Percentiles rank a stretch among this genome's conserved stretches.
Conservation (phyloP, 2,113 vertebrate species). For the Oxygymnocypris stewartii region DNA sequence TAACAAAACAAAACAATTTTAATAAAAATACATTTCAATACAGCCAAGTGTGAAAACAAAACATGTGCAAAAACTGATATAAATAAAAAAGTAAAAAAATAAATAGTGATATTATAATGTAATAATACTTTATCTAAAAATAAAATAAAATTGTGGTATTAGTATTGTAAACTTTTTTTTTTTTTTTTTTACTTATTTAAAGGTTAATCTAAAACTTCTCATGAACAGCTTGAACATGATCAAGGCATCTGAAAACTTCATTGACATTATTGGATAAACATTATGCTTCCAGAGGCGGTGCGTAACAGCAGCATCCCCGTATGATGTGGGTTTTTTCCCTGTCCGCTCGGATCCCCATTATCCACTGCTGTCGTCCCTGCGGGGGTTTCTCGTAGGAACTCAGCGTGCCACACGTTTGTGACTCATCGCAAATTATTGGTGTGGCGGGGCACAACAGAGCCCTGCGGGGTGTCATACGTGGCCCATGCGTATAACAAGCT, state of each 20-base stretch:
- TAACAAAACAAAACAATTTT: too few relatives aligned
- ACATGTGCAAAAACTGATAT: background rate
- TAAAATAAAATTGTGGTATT: background rate
- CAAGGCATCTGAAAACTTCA: background rate
- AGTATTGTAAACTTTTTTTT: background rate
- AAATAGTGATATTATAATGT: background rate
- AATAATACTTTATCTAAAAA: background rate
- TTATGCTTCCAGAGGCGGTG: slow-evolving; percentile 41
- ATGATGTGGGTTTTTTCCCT: slow-evolving; percentile 53
- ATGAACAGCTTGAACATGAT: background rate
- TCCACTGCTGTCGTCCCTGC: slow-evolving; percentile 18
- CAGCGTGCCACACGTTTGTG: slow-evolving; percentile 52
- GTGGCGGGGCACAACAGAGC: slow-evolving; percentile 35
- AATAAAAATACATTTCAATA: background rate
- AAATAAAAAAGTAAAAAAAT: background rate
- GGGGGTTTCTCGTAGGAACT: slow-evolving; percentile 10
- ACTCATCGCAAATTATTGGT: slow-evolving; percentile 51
- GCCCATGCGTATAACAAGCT: slow-evolving; percentile 56
- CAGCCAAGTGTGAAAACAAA: background rate
- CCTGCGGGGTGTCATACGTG: slow-evolving; percentile 38
- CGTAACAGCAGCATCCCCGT: slow-evolving; percentile 62
- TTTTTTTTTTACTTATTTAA: background rate
- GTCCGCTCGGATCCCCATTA: slow-evolving; percentile 51
- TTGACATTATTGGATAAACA: slow-evolving; percentile 34
- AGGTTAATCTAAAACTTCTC: background rate